These are phyloP conservation scores for Cuculus canorus DNA, from an alignment of 2,797 vertebrate species.

Conservation along the genomic window DNA sequence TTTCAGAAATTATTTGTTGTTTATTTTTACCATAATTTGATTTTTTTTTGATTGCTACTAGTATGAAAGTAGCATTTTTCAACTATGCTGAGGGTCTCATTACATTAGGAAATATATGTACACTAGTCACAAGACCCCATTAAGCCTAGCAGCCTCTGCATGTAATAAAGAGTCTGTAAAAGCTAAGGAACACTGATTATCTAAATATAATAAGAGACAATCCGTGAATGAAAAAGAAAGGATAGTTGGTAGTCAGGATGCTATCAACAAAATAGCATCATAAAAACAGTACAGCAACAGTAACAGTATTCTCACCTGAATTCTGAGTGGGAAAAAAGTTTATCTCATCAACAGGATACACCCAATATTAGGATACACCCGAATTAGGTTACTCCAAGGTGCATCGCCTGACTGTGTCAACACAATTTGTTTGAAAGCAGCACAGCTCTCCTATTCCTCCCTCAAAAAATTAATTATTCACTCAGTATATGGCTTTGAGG, in stretches of 20 bases:
- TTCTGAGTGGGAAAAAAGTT: background rate
- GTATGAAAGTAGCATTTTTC: background rate
- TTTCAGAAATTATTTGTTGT: background rate
- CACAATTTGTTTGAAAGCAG: background rate
- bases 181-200: background rate
- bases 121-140: background rate
- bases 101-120: background rate
- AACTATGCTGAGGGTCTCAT: background rate
- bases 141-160: background rate
- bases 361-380: background rate
- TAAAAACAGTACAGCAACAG: background rate
- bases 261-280: background rate
- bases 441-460: background rate
- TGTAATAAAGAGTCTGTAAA: background rate
- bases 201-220: background rate
- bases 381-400: background rate
- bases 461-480: constrained; percentile 22
- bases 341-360: background rate
- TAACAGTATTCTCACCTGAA: background rate
- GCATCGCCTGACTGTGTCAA: background rate
- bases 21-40: background rate
- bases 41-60: background rate
- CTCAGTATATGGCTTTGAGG: constrained; percentile 5
- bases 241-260: too few species aligned
- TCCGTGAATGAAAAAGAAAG: background rate